Conservation (phyloP, 2,113 vertebrate genomes). For the Clarias gariepinus region DNA sequence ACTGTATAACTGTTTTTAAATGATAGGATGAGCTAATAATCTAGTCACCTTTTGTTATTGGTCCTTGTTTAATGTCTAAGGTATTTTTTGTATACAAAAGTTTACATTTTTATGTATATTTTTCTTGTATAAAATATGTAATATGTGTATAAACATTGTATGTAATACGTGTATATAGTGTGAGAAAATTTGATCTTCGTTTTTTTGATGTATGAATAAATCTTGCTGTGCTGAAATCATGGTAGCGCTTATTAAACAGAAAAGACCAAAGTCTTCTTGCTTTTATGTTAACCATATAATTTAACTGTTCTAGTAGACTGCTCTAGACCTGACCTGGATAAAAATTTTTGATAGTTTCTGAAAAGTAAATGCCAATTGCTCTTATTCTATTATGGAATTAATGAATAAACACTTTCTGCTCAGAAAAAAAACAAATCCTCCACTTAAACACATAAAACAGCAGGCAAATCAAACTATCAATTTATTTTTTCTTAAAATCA, state of each 20-base stretch:
- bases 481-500: constrained; percentile 73
- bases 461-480: constrained; percentile 28
- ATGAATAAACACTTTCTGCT: not conserved
- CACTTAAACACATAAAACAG: not conserved
- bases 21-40: constrained; percentile 90
- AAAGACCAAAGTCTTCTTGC: not conserved
- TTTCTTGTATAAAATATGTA: constrained; percentile 99
- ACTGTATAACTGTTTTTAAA: constrained; percentile 96
- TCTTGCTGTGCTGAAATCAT: constrained; percentile 96
- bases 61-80: constrained; percentile 99
- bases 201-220: constrained; percentile 99
- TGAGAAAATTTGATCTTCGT: constrained; percentile 97
- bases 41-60: constrained; percentile 99
- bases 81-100: constrained; percentile 99
- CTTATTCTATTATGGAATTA: too few relatives aligned
- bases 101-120: constrained; percentile 99
- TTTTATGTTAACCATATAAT: not conserved
- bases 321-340: not conserved
- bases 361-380: not conserved
- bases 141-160: constrained; percentile 99
- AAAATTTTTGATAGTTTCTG: too few relatives aligned
- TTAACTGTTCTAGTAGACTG: not conserved
- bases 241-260: not conserved
- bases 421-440: not conserved
- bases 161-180: constrained; percentile 99